Evolutionary conservation across 1,140 invertebrate genomes (phyloP), one percentile per base, ranked within the genome.

Genomic region (Drosophila aff.): DNA sequence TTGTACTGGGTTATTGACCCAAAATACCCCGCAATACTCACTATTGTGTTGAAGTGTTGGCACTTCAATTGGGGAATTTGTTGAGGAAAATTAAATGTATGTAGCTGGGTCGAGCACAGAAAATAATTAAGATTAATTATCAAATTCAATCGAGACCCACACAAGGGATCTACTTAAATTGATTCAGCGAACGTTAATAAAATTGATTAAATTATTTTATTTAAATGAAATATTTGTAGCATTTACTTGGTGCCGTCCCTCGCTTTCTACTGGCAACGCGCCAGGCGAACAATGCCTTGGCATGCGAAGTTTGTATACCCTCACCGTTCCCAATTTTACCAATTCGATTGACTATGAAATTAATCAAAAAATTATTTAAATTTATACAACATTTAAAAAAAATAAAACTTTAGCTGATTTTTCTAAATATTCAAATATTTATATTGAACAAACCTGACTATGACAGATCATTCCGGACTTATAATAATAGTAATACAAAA

Each of bases 261-360:
- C 49, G 28, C 16, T n/a, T 50, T 50, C 26, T 10, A 36, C 18
- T 53, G 52, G 31, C 31, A 53, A 23, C 13, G 18, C 2, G 31
- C 52, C 52, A 36, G 36, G 7, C 0, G 8, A 53, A 38, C 50
- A 62, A 79, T 66, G 38, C 53, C 53, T 33, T 40, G 72, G 65
- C 57, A 81, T 81, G 65, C 3, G 13, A 26, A 4, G 8, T 9
- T 8, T 16, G 15, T 15, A 26, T 26, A 26, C 46, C 1, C 46
- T 47, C 8, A 5, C 11, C 18, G 13, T 13, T 46, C 7, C 21
- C 21, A 44, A 11, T 44, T 46, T 21, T 2, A 46, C 13, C 1
- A 23, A 4, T 47, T 23, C 8, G 6, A 47, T 23, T 46, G 3
- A 13, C 6, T 21, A 23, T 13, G 4, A 46, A 28, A 28, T 28